Conservation (phyloP, 2,797 vertebrate genomes). For the Thamnophis elegans region DNA sequence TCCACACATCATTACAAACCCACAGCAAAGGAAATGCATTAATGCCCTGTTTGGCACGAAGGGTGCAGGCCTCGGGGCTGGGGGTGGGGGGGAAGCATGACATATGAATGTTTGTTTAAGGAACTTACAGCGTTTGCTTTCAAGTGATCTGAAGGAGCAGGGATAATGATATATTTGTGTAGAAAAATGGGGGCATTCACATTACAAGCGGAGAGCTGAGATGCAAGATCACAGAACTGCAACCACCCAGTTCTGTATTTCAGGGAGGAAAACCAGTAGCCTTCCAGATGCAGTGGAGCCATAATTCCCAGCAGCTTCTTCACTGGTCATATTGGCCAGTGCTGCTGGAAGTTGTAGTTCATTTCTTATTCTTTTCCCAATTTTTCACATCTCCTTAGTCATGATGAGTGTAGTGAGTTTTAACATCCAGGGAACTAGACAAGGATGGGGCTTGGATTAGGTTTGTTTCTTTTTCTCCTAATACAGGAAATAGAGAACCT, state of each 20-base stretch:
- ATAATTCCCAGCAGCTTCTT: not conserved
- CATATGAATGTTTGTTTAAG: slow-evolving; percentile 43
- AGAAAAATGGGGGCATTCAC: slow-evolving; percentile 39
- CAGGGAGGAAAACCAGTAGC: not conserved
- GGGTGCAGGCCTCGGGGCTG: slow-evolving; percentile 11
- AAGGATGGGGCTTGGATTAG: not conserved
- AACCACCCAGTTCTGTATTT: not conserved
- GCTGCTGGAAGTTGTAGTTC: not conserved
- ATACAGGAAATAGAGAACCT: not conserved
- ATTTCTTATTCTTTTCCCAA: not conserved
- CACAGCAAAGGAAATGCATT: slow-evolving; percentile 51
- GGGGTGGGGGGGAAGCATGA: slow-evolving; percentile 28
- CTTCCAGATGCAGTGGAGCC: not conserved
- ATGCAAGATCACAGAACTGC: slow-evolving; percentile 39
- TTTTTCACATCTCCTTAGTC: not conserved
- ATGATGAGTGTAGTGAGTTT: not conserved
- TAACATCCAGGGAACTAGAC: not conserved
- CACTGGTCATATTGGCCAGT: not conserved
- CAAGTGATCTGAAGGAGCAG: slow-evolving; percentile 48
- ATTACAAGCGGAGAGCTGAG: slow-evolving; percentile 48
- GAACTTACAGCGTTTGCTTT: slow-evolving; percentile 46
- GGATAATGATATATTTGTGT: slow-evolving; percentile 36
- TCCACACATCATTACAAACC: slow-evolving; percentile 38
- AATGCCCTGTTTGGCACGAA: slow-evolving; percentile 45
- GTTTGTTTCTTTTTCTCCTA: not conserved